phyloP scores from a whole-genome alignment of 2,888 invertebrate species.

The Formica aserva region DNA sequence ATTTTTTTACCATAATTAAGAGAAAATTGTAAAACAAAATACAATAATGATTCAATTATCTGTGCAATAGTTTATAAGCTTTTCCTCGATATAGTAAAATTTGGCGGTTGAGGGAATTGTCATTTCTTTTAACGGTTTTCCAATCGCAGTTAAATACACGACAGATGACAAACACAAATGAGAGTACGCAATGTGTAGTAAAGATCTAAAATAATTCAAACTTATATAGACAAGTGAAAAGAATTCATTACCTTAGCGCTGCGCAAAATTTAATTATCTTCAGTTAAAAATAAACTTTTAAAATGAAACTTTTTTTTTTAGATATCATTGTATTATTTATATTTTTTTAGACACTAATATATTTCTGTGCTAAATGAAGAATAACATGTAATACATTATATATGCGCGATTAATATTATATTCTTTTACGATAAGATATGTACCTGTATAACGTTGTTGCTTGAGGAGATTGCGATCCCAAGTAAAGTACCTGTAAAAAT shows the following conservation, averaged over 20 bases:
- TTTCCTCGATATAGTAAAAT: not conserved
- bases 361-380: not conserved
- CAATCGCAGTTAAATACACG: not conserved
- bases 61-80: not conserved
- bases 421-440: constrained; percentile 29
- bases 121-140: not conserved
- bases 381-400: constrained; percentile 22
- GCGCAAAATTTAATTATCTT: not conserved
- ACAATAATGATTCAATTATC: not conserved
- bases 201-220: not conserved
- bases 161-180: not conserved
- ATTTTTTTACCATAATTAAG: not conserved
- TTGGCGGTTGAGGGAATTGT: not conserved
- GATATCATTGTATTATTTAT: not conserved
- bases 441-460: constrained; percentile 22
- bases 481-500: constrained; percentile 45
- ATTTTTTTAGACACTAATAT: not conserved
- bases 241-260: not conserved
- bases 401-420: not conserved
- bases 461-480: constrained; percentile 39
- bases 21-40: constrained; percentile 6
- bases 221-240: not conserved
- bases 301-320: not conserved
- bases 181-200: not conserved
- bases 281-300: not conserved